Evolutionary conservation across 1,140 invertebrate genomes (phyloP).

Genomic region (Drosophila eugracilis): DNA sequence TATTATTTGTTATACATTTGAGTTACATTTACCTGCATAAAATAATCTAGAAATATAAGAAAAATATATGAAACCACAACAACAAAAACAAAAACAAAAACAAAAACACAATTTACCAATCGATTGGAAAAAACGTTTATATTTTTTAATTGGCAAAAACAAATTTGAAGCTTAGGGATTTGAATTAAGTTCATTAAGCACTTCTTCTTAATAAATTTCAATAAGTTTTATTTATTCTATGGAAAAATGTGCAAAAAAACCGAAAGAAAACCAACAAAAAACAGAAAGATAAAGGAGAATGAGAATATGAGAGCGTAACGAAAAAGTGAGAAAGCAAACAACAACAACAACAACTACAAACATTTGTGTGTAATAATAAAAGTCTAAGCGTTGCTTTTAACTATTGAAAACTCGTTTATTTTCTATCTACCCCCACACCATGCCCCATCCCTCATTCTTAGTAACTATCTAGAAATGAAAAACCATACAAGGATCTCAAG

Average conservation of each 20-base stretch:
- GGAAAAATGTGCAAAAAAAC: constrained; percentile 57
- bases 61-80: constrained; percentile 41
- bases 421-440: constrained; percentile 14
- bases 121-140: constrained; percentile 35
- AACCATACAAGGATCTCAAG: constrained; percentile 59
- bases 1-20: constrained; percentile 70
- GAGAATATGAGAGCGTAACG: constrained; percentile 42
- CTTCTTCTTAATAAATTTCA: constrained; percentile 60
- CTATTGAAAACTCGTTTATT: constrained; percentile 59
- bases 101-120: constrained; percentile 31
- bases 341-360: too few relatives aligned
- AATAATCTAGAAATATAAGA: constrained; percentile 62
- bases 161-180: constrained; percentile 22
- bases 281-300: constrained; percentile 31
- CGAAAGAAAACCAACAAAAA: constrained; percentile 35
- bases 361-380: constrained; percentile 74
- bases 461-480: constrained; percentile 32
- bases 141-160: constrained; percentile 39
- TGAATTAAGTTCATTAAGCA: constrained; percentile 71
- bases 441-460: constrained; percentile 35
- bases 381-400: constrained; percentile 77
- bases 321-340: constrained; percentile 50
- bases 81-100: constrained; percentile 41
- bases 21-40: constrained; percentile 76
- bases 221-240: constrained; percentile 77